Percentiles rank a stretch among this genome's conserved stretches.
phyloP scores from a whole-genome alignment of 2,113 vertebrate species.

The Psittacara wagleri region DNA sequence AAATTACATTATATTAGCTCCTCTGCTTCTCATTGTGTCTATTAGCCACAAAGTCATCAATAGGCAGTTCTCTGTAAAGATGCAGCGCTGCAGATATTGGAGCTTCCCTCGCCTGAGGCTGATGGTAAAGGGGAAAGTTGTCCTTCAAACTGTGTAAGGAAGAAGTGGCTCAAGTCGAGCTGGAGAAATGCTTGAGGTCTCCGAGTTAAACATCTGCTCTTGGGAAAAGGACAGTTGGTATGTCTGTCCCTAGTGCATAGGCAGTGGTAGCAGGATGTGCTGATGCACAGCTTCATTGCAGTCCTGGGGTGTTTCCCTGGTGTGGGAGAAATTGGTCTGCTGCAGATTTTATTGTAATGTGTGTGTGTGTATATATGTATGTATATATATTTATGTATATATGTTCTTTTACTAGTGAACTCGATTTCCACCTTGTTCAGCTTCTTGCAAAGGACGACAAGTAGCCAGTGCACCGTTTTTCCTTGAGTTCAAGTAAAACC shows the following conservation, averaged over 20 bases:
- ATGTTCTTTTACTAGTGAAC: background rate
- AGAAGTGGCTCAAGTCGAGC: background rate
- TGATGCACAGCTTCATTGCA: background rate
- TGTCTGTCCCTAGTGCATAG: background rate
- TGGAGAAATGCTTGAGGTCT: background rate
- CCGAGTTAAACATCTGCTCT: background rate
- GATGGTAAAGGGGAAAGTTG: background rate
- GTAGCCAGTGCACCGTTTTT: background rate
- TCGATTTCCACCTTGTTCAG: background rate
- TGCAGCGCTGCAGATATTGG: background rate
- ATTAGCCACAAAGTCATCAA: background rate
- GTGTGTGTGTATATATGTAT: background rate
- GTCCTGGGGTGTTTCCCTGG: background rate
- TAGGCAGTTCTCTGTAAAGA: background rate
- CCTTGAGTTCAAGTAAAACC: background rate
- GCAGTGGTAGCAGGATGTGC: background rate
- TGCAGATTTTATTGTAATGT: background rate
- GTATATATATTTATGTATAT: background rate
- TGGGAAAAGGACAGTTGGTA: fast-evolving
- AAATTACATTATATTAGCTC: conserved; percentile 38
- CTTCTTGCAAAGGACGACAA: conserved; percentile 21
- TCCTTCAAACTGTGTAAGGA: background rate
- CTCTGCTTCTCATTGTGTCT: background rate
- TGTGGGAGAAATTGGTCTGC: background rate
- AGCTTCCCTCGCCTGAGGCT: background rate